Evolutionary conservation across 1,140 invertebrate genomes (phyloP), one percentile per base, ranked within the genome.

Genomic region (Cotesia glomerata): DNA sequence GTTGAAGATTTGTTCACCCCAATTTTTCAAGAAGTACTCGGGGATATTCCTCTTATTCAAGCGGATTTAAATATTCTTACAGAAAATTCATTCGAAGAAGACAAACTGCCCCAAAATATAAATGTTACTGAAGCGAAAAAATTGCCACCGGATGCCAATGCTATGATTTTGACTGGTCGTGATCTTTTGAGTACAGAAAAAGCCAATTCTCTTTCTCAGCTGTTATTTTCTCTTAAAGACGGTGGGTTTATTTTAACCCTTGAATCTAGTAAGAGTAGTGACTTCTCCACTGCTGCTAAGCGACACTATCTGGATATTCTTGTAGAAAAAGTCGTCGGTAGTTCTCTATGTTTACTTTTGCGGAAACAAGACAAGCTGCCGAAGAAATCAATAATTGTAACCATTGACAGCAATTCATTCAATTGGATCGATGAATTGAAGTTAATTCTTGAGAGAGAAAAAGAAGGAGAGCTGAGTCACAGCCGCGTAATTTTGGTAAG

Each of bases 41-140:
- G 85, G 61, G 90, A 93, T 74, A 79, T 91, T 26, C 91, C 92
- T 7, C 79, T 93, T 2, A 87, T 92, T n/a, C 89, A 92, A 80
- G 85, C 90, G 5, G 89, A 89, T 67, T 83, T 90, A 0, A 85
- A 81, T 58, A 78, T 91, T 2, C 69, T 89, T 0, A 66, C 80
- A 0, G 71, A 78, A 1, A 62, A 78, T 26, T 78, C 84, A 9
- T 87, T 88, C n/a, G 85, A 88, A 69, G 84, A 88, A 7, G 69
- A 88, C 3, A 88, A 86, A 11, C 72, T 92, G 18, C 84, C 86
- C 0, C 71, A 80, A 0, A 87, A 88, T 34, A 85, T 93, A 8
- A 88, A 85, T 4, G 81, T 91, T 0, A 45, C 61, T 4, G 91
- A 93, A 67, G 88, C 89, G 16, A 91, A 90, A 69, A 92, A 91